Conservation (phyloP, 1,140 invertebrate species). For the Drosophila triauraria region DNA sequence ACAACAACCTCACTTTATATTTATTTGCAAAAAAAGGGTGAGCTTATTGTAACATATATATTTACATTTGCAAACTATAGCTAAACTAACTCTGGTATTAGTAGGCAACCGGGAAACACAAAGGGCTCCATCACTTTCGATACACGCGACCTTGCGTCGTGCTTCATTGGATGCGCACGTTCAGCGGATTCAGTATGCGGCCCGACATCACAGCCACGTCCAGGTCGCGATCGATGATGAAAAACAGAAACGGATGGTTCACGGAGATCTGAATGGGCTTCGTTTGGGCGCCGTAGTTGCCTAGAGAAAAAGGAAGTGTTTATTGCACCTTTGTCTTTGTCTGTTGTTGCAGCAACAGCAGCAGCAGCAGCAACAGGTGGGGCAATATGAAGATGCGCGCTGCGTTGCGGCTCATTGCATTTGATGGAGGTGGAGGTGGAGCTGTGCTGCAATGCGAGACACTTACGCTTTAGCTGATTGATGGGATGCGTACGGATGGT, state of each 20-base stretch:
- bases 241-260: conserved; percentile 92
- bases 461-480: conserved; percentile 86
- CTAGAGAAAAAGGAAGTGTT: conserved; percentile 72
- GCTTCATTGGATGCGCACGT: conserved; percentile 89
- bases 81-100: conserved; percentile 21
- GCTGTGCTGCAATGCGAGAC: conserved; percentile 46
- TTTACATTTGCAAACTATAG: conserved; percentile 49
- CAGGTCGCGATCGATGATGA: conserved; percentile 92
- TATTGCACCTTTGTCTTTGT: conserved; percentile 56
- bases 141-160: conserved; percentile 60
- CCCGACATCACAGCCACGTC: conserved; percentile 92
- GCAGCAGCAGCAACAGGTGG: conserved; percentile 47
- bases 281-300: conserved; percentile 81
- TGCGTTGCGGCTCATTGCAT: conserved; percentile 69
- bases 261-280: conserved; percentile 89
- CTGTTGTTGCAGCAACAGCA: conserved; percentile 20
- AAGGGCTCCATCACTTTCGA: conserved; percentile 64
- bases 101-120: conserved; percentile 38
- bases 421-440: conserved; percentile 64
- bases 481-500: conserved; percentile 89
- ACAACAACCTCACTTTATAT: conserved; percentile 23
- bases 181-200: conserved; percentile 92
- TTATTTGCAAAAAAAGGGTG: conserved; percentile 59
- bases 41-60: conserved; percentile 31
- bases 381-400: conserved; percentile 36